A percentile compares a stretch with the other conserved stretches of the same genome.
Evolutionary conservation across 2,888 invertebrate species (phyloP).

Genomic region (Dascillus cervinus): DNA sequence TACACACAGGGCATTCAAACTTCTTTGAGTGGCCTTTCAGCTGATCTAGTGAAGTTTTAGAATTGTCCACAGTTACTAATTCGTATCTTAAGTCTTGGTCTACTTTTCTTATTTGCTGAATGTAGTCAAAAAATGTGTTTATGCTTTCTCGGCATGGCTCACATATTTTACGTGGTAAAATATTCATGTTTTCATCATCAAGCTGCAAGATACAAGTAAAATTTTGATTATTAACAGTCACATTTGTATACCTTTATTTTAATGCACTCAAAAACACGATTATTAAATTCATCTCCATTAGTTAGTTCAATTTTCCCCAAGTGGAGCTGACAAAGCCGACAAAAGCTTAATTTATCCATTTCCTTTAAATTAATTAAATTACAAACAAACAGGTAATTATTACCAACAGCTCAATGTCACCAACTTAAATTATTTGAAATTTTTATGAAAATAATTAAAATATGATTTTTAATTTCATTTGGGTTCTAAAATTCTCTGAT

Average conservation of each 20-base stretch:
- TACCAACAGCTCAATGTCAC: no score
- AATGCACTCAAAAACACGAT: slow-evolving; percentile 19
- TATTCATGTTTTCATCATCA: slow-evolving; percentile 14
- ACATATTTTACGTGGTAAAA: slow-evolving; percentile 22
- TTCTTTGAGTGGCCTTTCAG: background rate
- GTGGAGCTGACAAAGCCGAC: slow-evolving; percentile 18
- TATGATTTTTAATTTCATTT: no score
- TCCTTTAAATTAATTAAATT: no score
- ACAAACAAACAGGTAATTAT: no score
- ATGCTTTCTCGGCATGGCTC: slow-evolving; percentile 19
- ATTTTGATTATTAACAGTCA: slow-evolving; percentile 4
- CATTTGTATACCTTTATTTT: slow-evolving; percentile 18
- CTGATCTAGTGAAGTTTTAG: no score
- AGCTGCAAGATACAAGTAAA: slow-evolving; percentile 14
- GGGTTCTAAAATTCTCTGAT: no score
- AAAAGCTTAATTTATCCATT: no score
- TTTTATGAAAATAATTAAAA: no score
- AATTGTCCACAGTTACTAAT: slow-evolving; percentile 3
- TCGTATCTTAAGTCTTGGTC: slow-evolving; percentile 16
- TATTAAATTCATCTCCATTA: slow-evolving; percentile 14
- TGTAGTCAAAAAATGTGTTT: slow-evolving; percentile 19
- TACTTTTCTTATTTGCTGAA: slow-evolving; percentile 18
- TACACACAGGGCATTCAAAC: slow-evolving; percentile 8
- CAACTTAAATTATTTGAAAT: no score
- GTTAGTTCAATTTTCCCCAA: slow-evolving; percentile 10